phyloP scores from a whole-genome alignment of 2,797 vertebrate species.

The Crocidura indochinensis region DNA sequence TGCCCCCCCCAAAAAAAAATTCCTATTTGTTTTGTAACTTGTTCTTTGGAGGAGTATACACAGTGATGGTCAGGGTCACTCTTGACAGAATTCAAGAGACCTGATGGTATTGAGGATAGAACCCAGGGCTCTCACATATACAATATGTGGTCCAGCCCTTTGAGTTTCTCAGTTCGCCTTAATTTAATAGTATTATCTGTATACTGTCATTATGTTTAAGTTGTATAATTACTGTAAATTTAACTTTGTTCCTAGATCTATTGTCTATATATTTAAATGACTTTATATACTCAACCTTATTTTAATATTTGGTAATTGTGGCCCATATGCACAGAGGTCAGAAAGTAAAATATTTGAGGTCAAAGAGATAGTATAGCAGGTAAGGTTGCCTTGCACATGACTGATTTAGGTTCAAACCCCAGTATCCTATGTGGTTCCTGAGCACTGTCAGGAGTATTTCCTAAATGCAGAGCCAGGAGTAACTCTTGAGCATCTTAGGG shows the following conservation, averaged over 20 bases:
- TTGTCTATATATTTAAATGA: conserved; percentile 44
- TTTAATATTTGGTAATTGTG: background rate
- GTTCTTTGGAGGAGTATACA: too few relatives aligned
- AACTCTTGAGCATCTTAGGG: too few relatives aligned
- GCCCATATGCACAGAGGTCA: conserved; percentile 9
- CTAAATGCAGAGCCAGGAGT: too few relatives aligned
- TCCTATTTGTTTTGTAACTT: background rate
- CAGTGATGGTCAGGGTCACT: too few relatives aligned
- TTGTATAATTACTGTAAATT: background rate
- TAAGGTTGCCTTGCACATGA: too few relatives aligned
- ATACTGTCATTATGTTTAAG: background rate
- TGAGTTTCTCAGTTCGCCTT: background rate
- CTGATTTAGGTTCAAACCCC: background rate
- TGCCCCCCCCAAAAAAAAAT: too few relatives aligned
- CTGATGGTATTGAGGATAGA: too few relatives aligned
- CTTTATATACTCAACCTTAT: conserved; percentile 39
- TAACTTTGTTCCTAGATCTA: conserved; percentile 38
- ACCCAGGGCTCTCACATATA: too few relatives aligned
- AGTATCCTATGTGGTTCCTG: background rate
- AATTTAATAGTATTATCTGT: background rate
- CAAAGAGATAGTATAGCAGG: too few relatives aligned
- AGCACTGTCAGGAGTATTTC: too few relatives aligned
- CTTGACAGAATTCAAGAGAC: too few relatives aligned
- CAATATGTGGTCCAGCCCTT: too few relatives aligned
- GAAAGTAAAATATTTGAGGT: background rate